Evolutionary conservation across 2,888 invertebrate species (phyloP).

Genomic region (Rotaria macrura): DNA sequence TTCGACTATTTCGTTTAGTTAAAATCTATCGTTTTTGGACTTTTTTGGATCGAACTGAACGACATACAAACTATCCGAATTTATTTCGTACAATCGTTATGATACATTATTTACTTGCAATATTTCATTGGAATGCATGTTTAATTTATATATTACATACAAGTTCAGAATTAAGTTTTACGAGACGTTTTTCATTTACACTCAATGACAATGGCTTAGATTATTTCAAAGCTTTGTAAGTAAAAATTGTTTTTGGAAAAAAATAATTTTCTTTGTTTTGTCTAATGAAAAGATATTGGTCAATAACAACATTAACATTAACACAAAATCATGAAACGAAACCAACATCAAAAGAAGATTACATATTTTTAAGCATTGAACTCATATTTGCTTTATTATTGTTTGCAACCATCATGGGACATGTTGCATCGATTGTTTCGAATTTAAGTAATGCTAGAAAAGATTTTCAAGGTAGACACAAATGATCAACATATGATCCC

Average conservation of each 20-base stretch:
- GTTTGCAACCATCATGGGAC: conserved; percentile 88
- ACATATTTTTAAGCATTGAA: conserved; percentile 85
- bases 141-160: conserved; percentile 81
- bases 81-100: conserved; percentile 56
- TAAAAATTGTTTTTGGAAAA: no score
- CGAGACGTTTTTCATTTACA: not conserved
- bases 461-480: conserved; percentile 79
- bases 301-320: not conserved
- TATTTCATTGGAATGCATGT: conserved; percentile 99
- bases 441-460: conserved; percentile 90
- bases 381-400: conserved; percentile 82
- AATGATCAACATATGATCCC: not conserved
- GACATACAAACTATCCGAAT: conserved; percentile 97
- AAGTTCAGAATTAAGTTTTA: not conserved
- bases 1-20: conserved; percentile 84
- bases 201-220: conserved; percentile 9
- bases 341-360: conserved; percentile 83
- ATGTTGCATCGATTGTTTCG: conserved; percentile 94
- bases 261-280: no score
- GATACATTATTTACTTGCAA: conserved; percentile 80
- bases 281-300: not conserved
- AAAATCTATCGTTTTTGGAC: conserved; percentile 97
- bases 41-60: conserved; percentile 91
- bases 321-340: conserved; percentile 52
- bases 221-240: conserved; percentile 18